Evolutionary conservation across 35 echinoderm and acorn worm species (phyloP).

Genomic region (Acanthaster planci): DNA sequence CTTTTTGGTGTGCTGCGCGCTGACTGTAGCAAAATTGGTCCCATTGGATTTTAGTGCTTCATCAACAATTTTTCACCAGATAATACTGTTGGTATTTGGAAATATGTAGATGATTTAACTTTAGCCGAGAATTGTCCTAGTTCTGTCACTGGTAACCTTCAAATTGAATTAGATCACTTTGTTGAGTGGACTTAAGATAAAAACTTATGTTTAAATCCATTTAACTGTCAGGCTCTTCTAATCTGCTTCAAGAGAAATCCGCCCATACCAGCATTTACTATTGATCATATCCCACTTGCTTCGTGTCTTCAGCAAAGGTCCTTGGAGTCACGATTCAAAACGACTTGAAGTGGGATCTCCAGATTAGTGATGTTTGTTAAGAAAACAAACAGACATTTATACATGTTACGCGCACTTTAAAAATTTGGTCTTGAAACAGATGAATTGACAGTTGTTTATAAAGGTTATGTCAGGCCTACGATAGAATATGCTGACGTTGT

Average conservation of each 20-base stretch:
- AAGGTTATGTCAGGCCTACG: conserved; percentile 17
- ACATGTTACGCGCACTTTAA: neutral
- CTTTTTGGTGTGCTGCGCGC: too few relatives aligned
- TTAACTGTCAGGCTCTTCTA: neutral
- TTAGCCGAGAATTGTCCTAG: too few relatives aligned
- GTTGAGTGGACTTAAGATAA: too few relatives aligned
- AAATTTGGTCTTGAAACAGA: neutral
- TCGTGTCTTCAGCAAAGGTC: neutral
- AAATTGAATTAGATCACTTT: too few relatives aligned
- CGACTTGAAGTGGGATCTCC: conserved; percentile 5
- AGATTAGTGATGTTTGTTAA: neutral
- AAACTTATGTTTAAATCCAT: neutral
- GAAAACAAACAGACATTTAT: neutral
- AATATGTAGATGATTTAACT: too few relatives aligned
- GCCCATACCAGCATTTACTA: neutral
- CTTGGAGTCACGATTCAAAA: neutral
- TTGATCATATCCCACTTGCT: neutral
- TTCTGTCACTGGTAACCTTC: too few relatives aligned
- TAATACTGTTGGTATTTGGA: too few relatives aligned
- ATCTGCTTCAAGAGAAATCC: neutral
- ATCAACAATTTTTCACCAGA: too few relatives aligned
- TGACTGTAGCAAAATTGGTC: too few relatives aligned
- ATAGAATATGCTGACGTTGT: conserved; percentile 26
- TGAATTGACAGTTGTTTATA: conserved; percentile 17
- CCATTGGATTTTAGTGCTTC: too few relatives aligned